Evolutionary conservation across 37 sponge, comb jelly and placozoan genomes (phyloP), one percentile per base, ranked within the genome.

Genomic region (Oopsacas minuta): DNA sequence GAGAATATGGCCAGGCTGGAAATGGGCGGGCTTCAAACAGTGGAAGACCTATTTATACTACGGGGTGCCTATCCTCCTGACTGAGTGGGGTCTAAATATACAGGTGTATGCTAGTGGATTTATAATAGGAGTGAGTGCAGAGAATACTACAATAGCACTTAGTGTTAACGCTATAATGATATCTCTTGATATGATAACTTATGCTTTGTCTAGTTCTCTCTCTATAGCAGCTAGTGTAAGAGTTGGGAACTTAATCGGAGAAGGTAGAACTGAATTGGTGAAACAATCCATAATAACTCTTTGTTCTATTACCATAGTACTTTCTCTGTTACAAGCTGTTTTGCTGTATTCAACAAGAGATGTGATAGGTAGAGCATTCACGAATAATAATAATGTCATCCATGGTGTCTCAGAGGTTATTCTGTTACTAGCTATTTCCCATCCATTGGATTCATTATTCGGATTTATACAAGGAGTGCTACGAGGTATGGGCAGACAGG

Each of bases 81-180:
- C 75, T 61, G 75, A 61, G 22, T 61, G 20, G 30, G 75, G 28
- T 3, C 75, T 61, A 32, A 61, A 61, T n/a, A 12, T 61, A 12
- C 75, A 61, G 30, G 75, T 61, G 75, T 61, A 61, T n/a, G 75
- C 28, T 32, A 61, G 75, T 61, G 75, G 75, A 12, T 61, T 61
- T n/a, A 12, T 61, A 32, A 61, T 61, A 3, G 75, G 75, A 3
- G 28, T 61, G 22, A 61, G 28, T 61, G 75, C 75, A 3, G 75
- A 61, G 5, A 61, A 61, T 34, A n/a, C 75, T 32, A 61, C 75
- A 3, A 61, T 61, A 7, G 75, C 75, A 12, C 30, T 61, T 10
- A 61, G 75, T n/a, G 30, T 61, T 34, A 61, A 61, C 75, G 22
- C 75, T 32, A n/a, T 61, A 25, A 61, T 61, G 75, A n/a, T 61